Evolutionary conservation across 1,140 invertebrate species (phyloP), one percentile per base, ranked within the genome.

Genomic region (Pinna nobilis): DNA sequence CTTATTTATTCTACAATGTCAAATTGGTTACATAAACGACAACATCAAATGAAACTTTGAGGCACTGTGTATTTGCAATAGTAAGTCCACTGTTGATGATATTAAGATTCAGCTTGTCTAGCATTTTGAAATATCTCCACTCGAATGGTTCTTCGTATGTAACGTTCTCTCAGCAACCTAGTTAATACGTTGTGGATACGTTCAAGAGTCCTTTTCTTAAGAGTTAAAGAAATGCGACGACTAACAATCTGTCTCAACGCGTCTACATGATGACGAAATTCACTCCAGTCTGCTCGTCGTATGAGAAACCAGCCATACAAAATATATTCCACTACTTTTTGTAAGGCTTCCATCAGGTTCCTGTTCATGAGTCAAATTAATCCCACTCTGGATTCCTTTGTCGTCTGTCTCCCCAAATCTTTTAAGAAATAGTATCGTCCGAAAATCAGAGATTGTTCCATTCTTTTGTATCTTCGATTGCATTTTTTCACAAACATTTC

Each of bases 401-500:
- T 44, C 39, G 39, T 44, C n/a, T 44, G 39, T 44, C n/a, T 44
- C 39, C 39, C 39, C 39, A 44, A 44, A 44, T 44, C 39, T 11
- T 44, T 44, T n/a, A 44, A 44, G 39, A 44, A 44, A 44, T 44
- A n/a, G 39, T 44, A 44, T 44, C n/a, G 39, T 44, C 39, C 39
- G n/a, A 44, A 44, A 44, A 44, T n/a, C 39, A 44, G 39, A 44
- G 39, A 44, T n/a, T 44, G n/a, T n/a, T 44, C 39, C 39, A 44
- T 44, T 44, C 9, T 44, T 44, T 44, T 44, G 39, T 44, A 44
- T 11, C 9, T 44, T 9, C n/a, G 39, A 44, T 44, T 9, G 39
- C 39, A 44, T 44, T 44, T n/a, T 44, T 44, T 44, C 39, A 44
- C n/a, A n/a, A 44, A 44, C 39, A 44, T n/a, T n/a, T 44, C 39